phyloP scores from a whole-genome alignment of 2,113 vertebrate species.

The Pteruthius melanotis region DNA sequence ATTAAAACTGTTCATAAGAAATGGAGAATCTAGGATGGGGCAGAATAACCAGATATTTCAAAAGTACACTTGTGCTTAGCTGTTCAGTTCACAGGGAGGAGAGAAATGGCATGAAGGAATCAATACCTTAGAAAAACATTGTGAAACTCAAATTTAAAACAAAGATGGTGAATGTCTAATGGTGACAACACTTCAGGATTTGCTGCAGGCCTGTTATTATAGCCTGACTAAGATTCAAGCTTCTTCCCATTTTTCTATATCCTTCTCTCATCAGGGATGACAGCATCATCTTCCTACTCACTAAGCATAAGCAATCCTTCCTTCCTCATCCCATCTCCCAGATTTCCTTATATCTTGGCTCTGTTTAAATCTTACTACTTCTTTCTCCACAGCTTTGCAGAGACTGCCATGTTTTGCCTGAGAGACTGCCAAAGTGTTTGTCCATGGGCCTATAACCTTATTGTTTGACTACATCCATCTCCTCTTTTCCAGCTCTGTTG shows the following conservation, averaged over 20 bases:
- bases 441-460: too few species aligned
- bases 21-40: not conserved
- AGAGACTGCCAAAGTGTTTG: too few species aligned
- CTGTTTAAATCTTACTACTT: too few species aligned
- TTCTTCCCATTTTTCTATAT: not conserved
- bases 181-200: not conserved
- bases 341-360: too few species aligned
- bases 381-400: too few species aligned
- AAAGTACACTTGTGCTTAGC: not conserved
- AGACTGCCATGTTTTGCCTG: too few species aligned
- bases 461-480: too few species aligned
- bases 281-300: too few species aligned
- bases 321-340: too few species aligned
- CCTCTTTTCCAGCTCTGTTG: too few species aligned
- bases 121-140: not conserved
- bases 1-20: not conserved
- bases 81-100: not conserved
- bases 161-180: not conserved
- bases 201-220: not conserved
- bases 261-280: not conserved
- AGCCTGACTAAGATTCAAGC: not conserved
- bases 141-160: not conserved
- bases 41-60: not conserved
- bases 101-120: not conserved
- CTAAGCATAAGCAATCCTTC: too few species aligned